These are phyloP conservation scores for Ostrea edulis DNA, from an alignment of 1,140 invertebrate species.

Conservation along the genomic window DNA sequence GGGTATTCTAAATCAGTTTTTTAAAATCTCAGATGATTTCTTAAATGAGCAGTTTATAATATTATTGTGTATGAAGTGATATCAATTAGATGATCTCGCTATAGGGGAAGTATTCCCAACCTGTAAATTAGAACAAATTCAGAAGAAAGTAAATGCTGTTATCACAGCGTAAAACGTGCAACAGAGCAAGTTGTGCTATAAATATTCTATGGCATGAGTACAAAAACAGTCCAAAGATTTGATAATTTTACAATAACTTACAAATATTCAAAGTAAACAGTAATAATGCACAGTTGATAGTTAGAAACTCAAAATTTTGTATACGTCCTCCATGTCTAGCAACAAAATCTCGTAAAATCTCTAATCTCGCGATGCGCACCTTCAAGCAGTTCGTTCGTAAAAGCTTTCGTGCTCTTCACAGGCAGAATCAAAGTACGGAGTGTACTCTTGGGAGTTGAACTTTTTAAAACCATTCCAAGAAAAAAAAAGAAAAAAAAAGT, in stretches of 20 bases:
- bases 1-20: too few relatives aligned
- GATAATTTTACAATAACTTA: background rate
- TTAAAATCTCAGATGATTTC: too few relatives aligned
- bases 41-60: too few relatives aligned
- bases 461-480: too few relatives aligned
- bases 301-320: conserved; percentile 14
- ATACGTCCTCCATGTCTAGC: conserved; percentile 25
- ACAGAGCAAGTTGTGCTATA: background rate
- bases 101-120: too few relatives aligned
- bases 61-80: too few relatives aligned
- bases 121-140: background rate
- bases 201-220: background rate
- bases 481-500: too few relatives aligned
- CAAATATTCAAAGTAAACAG: background rate
- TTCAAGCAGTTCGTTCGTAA: background rate
- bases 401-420: background rate
- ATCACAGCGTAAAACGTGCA: background rate
- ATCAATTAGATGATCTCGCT: too few relatives aligned
- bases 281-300: background rate
- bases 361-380: background rate
- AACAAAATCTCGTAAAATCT: background rate
- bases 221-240: too few relatives aligned
- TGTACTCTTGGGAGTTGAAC: too few relatives aligned
- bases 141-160: background rate
- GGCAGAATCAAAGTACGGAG: too few relatives aligned